Evolutionary conservation across 2,797 vertebrate species (phyloP), one percentile per base, ranked within the genome.

Genomic region (Labroides dimidiatus): DNA sequence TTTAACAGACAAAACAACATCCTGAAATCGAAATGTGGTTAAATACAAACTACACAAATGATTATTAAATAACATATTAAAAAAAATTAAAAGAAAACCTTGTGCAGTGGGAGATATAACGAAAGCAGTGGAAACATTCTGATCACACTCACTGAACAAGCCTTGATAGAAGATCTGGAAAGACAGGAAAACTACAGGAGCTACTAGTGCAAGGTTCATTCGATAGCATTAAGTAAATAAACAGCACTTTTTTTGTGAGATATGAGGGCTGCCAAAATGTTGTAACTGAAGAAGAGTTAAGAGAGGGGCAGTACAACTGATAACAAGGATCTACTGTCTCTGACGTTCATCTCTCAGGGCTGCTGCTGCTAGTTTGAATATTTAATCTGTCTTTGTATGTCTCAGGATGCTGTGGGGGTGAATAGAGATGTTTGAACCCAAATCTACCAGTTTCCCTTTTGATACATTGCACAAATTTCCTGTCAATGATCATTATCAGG

Each of bases 161-260:
- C 2, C 50, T 45, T 13, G 10, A 10, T 1, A 0, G 37, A 60
- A 33, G 15, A 19, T 54, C 45, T 42, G 13, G 41, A 53, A 63
- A 44, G 19, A 24, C 27, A 42, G 15, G 5, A 44, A 51, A n/a
- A 56, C 48, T 24, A 16, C 5, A 20, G 19, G n/a, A 36, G 23
- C 19, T 15, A 21, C 6, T 20, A 27, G 61, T 65, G 3, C 57
- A 58, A 63, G 19, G 60, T 61, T 30, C 60, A 65, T 19, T 27
- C 37, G 33, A 61, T 57, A 53, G 6, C 56, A 27, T 13, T 41
- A 52, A 37, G 20, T 59, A 50, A 63, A 48, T 39, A 37, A 64
- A 54, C 64, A 60, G 27, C n/a, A 9, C 60, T 54, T 53, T 54
- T 53, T 24, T 45, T 15, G 7, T 19, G 51, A 69, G 44, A 61